A percentile compares a stretch with the other conserved stretches of the same genome.
phyloP scores from a whole-genome alignment of 2,888 invertebrate genomes.

The Epinotia nisella region DNA sequence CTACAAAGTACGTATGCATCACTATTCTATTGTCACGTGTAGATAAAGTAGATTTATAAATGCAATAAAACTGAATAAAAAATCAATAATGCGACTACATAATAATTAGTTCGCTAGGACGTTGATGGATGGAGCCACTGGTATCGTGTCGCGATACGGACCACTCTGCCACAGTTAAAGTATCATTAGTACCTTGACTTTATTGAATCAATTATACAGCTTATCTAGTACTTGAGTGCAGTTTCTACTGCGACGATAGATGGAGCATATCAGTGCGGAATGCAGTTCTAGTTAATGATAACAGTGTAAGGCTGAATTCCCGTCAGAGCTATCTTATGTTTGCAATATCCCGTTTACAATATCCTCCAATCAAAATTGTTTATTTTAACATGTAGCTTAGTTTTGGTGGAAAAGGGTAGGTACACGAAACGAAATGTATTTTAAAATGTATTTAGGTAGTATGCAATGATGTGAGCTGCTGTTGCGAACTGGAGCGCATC shows the following conservation, averaged over 20 bases:
- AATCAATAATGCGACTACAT: conserved; percentile 53
- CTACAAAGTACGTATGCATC: not conserved
- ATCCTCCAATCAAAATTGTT: not conserved
- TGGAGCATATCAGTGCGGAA: not conserved
- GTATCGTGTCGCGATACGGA: conserved; percentile 47
- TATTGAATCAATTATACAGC: not conserved
- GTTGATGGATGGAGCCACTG: conserved; percentile 68
- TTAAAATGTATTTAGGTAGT: too few relatives aligned
- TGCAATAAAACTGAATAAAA: conserved; percentile 45
- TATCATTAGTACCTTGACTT: conserved; percentile 11
- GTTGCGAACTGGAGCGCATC: not conserved
- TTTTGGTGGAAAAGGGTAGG: not conserved
- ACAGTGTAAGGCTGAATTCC: not conserved
- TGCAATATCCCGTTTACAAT: not conserved
- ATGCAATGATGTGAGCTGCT: not conserved
- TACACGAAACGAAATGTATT: not conserved
- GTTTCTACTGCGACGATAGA: not conserved
- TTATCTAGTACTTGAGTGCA: not conserved
- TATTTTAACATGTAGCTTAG: not conserved
- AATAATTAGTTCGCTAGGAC: conserved; percentile 65
- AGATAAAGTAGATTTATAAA: conserved; percentile 31
- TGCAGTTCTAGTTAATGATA: conserved; percentile 1
- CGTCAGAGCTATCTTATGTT: not conserved
- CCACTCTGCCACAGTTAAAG: conserved; percentile 21
- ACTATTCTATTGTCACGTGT: conserved; percentile 32